Evolutionary conservation across 2,797 vertebrate species (phyloP).

Genomic region (Acrossocheilus wenchowensis): DNA sequence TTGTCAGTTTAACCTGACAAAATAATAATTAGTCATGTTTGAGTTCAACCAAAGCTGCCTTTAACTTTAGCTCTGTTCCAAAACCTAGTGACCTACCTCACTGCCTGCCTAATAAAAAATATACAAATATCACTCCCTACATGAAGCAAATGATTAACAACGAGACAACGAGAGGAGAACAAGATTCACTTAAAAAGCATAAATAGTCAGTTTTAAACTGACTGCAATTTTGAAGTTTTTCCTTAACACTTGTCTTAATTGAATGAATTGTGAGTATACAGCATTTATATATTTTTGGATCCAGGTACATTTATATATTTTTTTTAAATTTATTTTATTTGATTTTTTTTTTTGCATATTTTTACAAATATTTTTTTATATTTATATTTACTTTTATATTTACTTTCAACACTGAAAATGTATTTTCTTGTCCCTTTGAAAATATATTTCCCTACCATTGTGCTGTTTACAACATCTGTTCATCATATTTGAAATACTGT

Average conservation of each 20-base stretch:
- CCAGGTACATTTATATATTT: no score
- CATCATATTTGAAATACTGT: background rate
- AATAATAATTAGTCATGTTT: conserved; percentile 19
- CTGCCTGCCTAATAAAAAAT: background rate
- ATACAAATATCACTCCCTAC: background rate
- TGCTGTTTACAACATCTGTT: background rate
- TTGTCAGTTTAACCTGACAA: background rate
- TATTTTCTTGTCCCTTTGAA: background rate
- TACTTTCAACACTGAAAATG: background rate
- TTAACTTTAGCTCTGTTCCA: background rate
- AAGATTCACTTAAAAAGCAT: background rate
- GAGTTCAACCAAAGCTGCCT: background rate
- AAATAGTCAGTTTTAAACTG: background rate
- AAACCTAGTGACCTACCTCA: background rate
- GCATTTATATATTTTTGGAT: no score
- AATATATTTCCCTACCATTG: background rate
- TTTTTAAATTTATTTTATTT: background rate
- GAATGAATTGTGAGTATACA: no score
- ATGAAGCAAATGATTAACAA: background rate
- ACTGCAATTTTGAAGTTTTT: background rate
- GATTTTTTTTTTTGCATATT: background rate
- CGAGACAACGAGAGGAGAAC: background rate
- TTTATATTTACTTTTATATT: background rate
- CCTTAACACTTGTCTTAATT: no score
- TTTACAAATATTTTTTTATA: background rate